Percentiles rank a stretch among this genome's conserved stretches.
phyloP scores from a whole-genome alignment of 2,113 vertebrate species.

The Henicopernis longicauda region DNA sequence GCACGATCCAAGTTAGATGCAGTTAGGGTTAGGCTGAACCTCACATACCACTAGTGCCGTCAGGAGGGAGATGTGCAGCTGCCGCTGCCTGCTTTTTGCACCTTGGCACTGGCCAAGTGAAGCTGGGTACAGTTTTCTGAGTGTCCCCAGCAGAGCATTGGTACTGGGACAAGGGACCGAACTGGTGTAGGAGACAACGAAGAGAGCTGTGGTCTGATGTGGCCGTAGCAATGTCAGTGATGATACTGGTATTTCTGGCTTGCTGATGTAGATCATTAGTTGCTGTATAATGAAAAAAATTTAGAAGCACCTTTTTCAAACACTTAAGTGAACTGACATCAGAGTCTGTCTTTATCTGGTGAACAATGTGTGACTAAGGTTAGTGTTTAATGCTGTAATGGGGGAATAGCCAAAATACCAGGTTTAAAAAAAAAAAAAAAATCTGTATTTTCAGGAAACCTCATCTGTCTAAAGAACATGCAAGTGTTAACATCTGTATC shows the following conservation, averaged over 20 bases:
- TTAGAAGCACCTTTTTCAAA: not conserved
- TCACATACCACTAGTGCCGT: fast-evolving
- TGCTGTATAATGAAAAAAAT: not conserved
- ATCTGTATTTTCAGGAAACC: not conserved
- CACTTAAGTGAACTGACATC: not conserved
- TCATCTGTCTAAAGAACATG: not conserved
- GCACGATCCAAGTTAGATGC: not conserved
- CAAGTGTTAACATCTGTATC: not conserved
- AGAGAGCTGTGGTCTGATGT: not conserved
- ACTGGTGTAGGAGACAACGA: not conserved
- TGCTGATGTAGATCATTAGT: not conserved
- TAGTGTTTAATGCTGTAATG: not conserved
- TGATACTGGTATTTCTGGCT: not conserved
- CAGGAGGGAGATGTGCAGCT: not conserved
- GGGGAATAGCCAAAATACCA: not conserved
- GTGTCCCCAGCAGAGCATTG: not conserved
- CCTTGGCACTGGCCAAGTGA: no score
- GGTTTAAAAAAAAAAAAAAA: not conserved
- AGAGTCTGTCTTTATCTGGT: not conserved
- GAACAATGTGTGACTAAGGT: fast-evolving
- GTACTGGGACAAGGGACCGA: not conserved
- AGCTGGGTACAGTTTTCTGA: not conserved
- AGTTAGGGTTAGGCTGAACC: not conserved
- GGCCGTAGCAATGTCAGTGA: not conserved
- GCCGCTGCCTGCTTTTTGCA: fast-evolving